A percentile compares a stretch with the other conserved stretches of the same genome.
phyloP scores from a whole-genome alignment of 2,888 invertebrate genomes.

The Carpatolechia fugitivella region DNA sequence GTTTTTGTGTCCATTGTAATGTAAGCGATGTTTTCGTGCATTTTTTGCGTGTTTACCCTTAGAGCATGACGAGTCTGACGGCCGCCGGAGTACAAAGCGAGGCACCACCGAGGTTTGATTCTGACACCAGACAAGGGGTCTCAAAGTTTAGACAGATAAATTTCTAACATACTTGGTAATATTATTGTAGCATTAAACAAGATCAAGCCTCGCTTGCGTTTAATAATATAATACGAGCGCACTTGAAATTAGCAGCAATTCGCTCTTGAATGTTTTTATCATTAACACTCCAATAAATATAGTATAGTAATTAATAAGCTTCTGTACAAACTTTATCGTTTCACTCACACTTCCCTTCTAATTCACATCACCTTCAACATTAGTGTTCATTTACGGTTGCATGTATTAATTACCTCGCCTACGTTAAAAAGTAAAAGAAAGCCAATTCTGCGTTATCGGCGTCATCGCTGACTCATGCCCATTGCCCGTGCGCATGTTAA shows the following conservation, averaged over 20 bases:
- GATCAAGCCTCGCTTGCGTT: too few species aligned
- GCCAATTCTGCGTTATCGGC: background rate
- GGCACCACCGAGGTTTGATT: background rate
- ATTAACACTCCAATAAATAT: too few species aligned
- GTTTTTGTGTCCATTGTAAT: background rate
- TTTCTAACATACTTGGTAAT: background rate
- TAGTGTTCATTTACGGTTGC: background rate
- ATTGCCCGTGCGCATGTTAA: constrained; percentile 9
- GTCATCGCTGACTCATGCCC: constrained; percentile 7
- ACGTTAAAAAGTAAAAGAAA: constrained; percentile 5
- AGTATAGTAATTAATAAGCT: too few species aligned
- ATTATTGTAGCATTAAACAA: too few species aligned
- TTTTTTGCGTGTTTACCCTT: background rate
- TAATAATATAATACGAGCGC: too few species aligned
- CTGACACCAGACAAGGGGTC: constrained; percentile 9
- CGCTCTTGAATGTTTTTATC: too few species aligned
- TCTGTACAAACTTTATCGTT: background rate
- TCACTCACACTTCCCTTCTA: background rate
- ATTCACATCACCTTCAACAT: background rate
- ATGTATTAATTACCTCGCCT: background rate
- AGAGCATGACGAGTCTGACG: constrained; percentile 15
- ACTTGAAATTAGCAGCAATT: too few species aligned
- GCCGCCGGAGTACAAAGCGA: constrained; percentile 8
- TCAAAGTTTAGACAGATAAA: background rate
- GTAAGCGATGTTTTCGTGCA: constrained; percentile 11